These are phyloP conservation scores for Leptinotarsa defecta DNA, from an alignment of 1,140 invertebrate genomes.

Conservation along the genomic window DNA sequence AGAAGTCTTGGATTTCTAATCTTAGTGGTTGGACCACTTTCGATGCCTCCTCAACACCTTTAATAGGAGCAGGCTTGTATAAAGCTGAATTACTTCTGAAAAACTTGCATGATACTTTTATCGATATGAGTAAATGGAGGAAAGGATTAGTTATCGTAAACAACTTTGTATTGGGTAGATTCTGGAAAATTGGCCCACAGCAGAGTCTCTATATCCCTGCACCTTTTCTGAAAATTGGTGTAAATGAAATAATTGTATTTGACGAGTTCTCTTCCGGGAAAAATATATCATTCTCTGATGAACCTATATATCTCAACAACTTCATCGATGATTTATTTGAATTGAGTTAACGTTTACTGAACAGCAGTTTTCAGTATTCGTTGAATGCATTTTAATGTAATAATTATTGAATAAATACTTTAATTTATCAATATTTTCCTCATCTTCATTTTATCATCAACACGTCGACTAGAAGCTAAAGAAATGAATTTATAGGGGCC, in stretches of 20 bases:
- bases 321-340: not conserved
- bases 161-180: conserved; percentile 67
- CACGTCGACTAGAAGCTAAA: too few species aligned
- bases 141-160: conserved; percentile 68
- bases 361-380: too few species aligned
- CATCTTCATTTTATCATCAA: too few species aligned
- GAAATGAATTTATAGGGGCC: too few species aligned
- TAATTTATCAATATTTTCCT: too few species aligned
- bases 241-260: conserved; percentile 56
- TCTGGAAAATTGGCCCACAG: conserved; percentile 62
- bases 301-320: conserved; percentile 5
- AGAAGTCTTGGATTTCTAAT: conserved; percentile 51
- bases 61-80: conserved; percentile 48
- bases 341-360: too few species aligned
- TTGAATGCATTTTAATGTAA: too few species aligned
- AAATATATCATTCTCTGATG: conserved; percentile 29
- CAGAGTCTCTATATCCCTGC: conserved; percentile 64
- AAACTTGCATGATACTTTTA: conserved; percentile 14
- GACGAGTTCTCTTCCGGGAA: conserved; percentile 45
- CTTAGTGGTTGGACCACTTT: conserved; percentile 26
- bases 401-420: too few species aligned
- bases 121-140: conserved; percentile 58
- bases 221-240: conserved; percentile 58
- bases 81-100: conserved; percentile 33
- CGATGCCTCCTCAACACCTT: not conserved